phyloP scores from a whole-genome alignment of 2,113 vertebrate species.

The Muntiacus muntjak region DNA sequence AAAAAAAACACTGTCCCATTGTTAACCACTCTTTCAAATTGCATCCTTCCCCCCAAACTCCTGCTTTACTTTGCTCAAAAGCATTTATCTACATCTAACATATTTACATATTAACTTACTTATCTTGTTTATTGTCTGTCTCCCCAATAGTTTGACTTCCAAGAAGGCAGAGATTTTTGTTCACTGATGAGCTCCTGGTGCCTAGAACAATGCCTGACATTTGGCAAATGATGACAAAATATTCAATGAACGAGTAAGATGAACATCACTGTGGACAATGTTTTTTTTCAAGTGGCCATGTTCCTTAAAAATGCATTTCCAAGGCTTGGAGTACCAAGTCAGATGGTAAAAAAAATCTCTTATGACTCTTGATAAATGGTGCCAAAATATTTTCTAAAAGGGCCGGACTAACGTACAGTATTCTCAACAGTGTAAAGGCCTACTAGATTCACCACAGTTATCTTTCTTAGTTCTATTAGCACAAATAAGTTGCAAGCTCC shows the following conservation, averaged over 20 bases:
- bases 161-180: neutral
- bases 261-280: neutral
- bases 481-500: neutral
- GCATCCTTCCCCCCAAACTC: neutral
- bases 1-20: neutral
- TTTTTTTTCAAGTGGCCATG: neutral
- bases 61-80: neutral
- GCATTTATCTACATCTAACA: neutral
- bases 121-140: neutral
- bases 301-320: neutral
- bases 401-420: neutral
- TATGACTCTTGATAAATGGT: neutral
- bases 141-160: neutral
- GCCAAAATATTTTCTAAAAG: slow-evolving; percentile 26
- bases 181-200: neutral
- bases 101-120: neutral
- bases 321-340: neutral
- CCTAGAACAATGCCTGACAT: neutral
- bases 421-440: neutral
- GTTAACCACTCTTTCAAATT: neutral
- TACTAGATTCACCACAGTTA: neutral
- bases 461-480: neutral
- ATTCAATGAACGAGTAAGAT: neutral
- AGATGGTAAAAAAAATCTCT: slow-evolving; percentile 15
- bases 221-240: neutral